phyloP scores from a whole-genome alignment of 2,113 vertebrate species.

The Lagenorhynchus albirostris region DNA sequence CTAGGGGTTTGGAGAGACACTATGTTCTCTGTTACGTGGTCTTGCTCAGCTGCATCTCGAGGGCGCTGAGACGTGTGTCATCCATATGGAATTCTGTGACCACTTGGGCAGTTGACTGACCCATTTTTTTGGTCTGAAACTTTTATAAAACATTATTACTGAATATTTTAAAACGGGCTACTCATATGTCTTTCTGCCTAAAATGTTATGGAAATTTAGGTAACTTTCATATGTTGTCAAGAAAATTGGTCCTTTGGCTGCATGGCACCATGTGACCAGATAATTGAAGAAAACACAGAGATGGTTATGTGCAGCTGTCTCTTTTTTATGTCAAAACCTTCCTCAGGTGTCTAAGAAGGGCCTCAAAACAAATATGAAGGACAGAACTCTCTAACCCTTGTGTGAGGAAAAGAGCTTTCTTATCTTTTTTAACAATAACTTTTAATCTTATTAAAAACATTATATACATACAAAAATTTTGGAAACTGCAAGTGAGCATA shows the following conservation, averaged over 20 bases:
- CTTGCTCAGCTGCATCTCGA: fast-evolving
- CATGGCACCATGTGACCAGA: too few relatives aligned
- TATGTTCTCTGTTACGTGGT: fast-evolving
- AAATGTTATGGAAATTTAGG: background rate
- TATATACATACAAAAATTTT: background rate
- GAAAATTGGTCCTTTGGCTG: too few relatives aligned
- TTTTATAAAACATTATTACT: too few relatives aligned
- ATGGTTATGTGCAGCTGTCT: fast-evolving
- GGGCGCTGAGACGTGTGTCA: fast-evolving
- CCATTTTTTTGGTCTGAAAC: background rate
- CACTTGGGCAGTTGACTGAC: too few relatives aligned
- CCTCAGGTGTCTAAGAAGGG: background rate
- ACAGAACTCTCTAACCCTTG: background rate
- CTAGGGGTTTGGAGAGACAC: background rate
- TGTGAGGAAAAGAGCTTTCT: background rate
- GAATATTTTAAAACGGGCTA: background rate
- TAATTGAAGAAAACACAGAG: background rate
- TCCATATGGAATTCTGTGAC: too few relatives aligned
- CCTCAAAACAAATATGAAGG: background rate
- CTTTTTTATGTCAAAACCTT: background rate
- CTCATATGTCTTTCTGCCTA: background rate
- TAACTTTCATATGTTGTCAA: background rate
- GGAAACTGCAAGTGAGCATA: background rate
- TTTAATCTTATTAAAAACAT: background rate
- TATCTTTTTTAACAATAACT: background rate